These are phyloP conservation scores for Beris chalybata DNA, from an alignment of 2,888 invertebrate genomes.

Conservation along the genomic window DNA sequence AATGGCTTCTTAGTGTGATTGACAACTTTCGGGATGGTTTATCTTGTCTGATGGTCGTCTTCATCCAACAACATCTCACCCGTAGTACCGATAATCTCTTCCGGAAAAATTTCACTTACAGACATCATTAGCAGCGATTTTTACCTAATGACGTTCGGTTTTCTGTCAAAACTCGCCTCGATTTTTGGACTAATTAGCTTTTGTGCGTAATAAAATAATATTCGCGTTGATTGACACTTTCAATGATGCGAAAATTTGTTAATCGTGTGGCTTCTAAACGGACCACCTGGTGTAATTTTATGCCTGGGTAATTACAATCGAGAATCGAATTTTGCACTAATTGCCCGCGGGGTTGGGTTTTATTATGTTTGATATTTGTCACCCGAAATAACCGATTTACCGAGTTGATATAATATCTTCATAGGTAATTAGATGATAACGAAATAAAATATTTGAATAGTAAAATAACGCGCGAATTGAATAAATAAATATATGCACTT, in stretches of 20 bases:
- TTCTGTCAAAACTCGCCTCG: conserved; percentile 17
- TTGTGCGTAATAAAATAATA: conserved; percentile 16
- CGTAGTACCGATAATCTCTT: background rate
- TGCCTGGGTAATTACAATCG: no score
- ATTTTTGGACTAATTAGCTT: conserved; percentile 14
- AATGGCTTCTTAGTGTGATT: conserved; percentile 34
- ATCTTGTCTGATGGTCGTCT: conserved; percentile 6
- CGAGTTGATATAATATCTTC: no score
- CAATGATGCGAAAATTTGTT: conserved; percentile 2
- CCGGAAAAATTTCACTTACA: conserved; percentile 23
- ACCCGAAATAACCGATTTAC: no score
- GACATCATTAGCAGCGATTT: conserved; percentile 30
- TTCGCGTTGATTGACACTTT: conserved; percentile 27
- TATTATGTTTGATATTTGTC: no score
- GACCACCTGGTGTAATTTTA: no score
- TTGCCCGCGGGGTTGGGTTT: no score
- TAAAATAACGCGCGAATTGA: no score
- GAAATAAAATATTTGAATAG: no score
- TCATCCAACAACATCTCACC: background rate
- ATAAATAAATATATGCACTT: no score
- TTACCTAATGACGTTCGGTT: conserved; percentile 22
- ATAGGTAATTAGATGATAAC: no score
- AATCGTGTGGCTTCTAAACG: background rate
- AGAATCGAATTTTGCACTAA: no score
- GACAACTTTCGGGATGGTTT: conserved; percentile 16